Evolutionary conservation across 2,888 invertebrate genomes (phyloP).

Genomic region (Meiosimyza decipiens): DNA sequence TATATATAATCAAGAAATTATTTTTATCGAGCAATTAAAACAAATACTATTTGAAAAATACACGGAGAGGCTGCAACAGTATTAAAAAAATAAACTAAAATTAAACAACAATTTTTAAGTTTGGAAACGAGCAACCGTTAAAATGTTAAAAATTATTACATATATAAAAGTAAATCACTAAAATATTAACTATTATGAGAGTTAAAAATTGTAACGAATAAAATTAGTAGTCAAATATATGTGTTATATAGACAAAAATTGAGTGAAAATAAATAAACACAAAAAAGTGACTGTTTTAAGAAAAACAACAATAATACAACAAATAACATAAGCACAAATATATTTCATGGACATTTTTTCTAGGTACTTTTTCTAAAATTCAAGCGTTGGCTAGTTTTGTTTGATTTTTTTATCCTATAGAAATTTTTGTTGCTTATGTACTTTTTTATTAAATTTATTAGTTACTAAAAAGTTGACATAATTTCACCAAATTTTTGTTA

Average conservation of each 20-base stretch:
- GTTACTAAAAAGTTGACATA: neutral
- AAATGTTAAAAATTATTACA: constrained; percentile 25
- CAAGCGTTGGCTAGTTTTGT: neutral
- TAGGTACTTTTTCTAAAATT: constrained; percentile 5
- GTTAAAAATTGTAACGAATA: constrained; percentile 10
- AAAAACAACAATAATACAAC: constrained; percentile 22
- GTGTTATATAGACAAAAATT: neutral
- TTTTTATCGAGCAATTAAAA: neutral
- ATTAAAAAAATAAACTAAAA: constrained; percentile 48
- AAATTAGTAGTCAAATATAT: constrained; percentile 18
- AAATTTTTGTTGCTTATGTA: constrained; percentile 4
- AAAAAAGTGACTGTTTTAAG: constrained; percentile 45
- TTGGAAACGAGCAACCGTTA: constrained; percentile 20
- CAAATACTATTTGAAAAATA: constrained; percentile 35
- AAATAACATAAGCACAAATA: constrained; percentile 33
- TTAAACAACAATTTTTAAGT: constrained; percentile 37
- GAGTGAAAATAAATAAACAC: constrained; percentile 7
- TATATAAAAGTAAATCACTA: neutral
- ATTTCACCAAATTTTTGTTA: neutral
- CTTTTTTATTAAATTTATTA: constrained; percentile 6
- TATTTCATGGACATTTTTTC: constrained; percentile 22
- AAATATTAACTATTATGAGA: too few relatives aligned
- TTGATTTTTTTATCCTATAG: constrained; percentile 28
- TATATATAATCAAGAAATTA: constrained; percentile 20
- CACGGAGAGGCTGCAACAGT: constrained; percentile 63